These are phyloP conservation scores for Tautogolabrus adspersus DNA, from an alignment of 2,113 vertebrate genomes.

Conservation along the genomic window DNA sequence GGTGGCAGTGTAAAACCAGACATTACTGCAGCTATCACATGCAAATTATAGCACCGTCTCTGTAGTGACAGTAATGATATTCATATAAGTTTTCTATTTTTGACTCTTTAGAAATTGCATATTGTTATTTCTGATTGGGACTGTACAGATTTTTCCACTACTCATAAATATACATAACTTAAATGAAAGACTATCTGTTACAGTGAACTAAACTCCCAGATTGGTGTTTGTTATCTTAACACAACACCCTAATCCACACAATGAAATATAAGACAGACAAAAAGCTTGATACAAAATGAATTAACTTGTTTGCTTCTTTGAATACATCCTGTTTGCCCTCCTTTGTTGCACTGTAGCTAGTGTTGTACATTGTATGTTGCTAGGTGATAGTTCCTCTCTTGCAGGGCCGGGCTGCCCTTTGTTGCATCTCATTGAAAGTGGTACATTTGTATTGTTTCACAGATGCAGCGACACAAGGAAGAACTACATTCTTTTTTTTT, in stretches of 20 bases:
- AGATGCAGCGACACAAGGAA: not conserved
- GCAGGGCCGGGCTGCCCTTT: slow-evolving; percentile 24
- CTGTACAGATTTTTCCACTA: not conserved
- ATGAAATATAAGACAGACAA: not conserved
- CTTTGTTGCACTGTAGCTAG: slow-evolving; percentile 19
- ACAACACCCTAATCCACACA: not conserved
- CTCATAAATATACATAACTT: too few species aligned
- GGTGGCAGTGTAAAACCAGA: slow-evolving; percentile 72
- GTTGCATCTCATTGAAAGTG: slow-evolving; percentile 21
- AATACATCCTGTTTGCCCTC: slow-evolving; percentile 3
- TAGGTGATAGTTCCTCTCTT: slow-evolving; percentile 43
- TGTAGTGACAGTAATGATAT: too few species aligned
- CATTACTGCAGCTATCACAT: not conserved
- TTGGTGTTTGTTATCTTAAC: not conserved
- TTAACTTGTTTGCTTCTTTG: not conserved
- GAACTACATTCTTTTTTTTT: not conserved
- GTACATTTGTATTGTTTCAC: slow-evolving; percentile 12
- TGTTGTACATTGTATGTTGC: slow-evolving; percentile 32
- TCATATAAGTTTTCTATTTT: not conserved
- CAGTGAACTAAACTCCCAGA: too few species aligned
- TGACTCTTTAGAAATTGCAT: not conserved
- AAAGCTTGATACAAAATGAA: not conserved
- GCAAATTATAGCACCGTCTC: not conserved
- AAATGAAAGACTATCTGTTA: too few species aligned
- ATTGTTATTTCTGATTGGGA: too few species aligned